Evolutionary conservation across 2,888 invertebrate species (phyloP).

Genomic region (Hermaeophaga mercurialis): DNA sequence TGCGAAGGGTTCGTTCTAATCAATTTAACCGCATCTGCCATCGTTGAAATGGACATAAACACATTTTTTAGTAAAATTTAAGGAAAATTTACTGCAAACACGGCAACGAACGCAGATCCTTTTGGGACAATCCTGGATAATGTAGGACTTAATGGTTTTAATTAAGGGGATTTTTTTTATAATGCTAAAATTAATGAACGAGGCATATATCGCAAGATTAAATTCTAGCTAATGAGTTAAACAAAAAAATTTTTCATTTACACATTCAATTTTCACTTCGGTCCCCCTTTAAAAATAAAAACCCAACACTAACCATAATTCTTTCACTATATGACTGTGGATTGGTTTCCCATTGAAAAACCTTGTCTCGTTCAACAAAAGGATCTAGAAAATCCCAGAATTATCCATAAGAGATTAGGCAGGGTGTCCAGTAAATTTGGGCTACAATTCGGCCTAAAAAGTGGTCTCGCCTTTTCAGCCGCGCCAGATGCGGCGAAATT

Average conservation of each 20-base stretch:
- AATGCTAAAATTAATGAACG: no score
- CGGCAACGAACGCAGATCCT: background rate
- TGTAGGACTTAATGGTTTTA: background rate
- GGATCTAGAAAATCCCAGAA: slow-evolving; percentile 14
- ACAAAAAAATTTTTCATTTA: no score
- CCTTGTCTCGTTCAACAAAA: slow-evolving; percentile 16
- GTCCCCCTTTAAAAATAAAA: no score
- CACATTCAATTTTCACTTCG: no score
- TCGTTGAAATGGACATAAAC: background rate
- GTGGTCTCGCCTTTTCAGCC: slow-evolving; percentile 12
- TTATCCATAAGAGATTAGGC: slow-evolving; percentile 18
- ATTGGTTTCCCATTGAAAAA: slow-evolving; percentile 3
- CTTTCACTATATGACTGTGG: background rate
- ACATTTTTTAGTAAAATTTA: background rate
- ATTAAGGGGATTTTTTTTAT: no score
- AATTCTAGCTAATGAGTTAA: no score
- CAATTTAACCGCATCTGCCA: background rate
- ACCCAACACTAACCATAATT: no score
- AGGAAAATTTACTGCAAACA: background rate
- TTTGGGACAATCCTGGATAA: background rate
- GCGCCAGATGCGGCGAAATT: slow-evolving; percentile 29
- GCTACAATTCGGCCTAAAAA: slow-evolving; percentile 16
- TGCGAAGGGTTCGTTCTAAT: background rate
- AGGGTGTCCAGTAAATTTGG: slow-evolving; percentile 17
- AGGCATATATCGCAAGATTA: no score